Base-by-base conservation (phyloP, 2,888 invertebrate species). In the Diploptera punctata region DNA sequence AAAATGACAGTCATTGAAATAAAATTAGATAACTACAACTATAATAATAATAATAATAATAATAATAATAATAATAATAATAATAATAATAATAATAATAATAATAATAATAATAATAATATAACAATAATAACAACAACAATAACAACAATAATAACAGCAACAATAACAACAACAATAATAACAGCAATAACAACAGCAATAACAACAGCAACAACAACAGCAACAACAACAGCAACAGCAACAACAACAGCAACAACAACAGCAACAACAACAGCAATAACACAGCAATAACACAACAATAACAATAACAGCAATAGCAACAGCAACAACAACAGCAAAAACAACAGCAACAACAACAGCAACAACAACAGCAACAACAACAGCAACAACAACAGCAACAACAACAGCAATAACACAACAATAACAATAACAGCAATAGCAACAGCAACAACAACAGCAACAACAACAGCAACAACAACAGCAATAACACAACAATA, bases 141-240 rank as follows among this genome's bases (percentile, higher is more conserved):
- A n/a, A n/a, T n/a, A 43, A 7, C 43, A 43, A 10, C 43, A 43
- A 10, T 13, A 43, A 10, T 13, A 43, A 7, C 43, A 43, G 9
- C 43, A 43, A 10, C 43, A 43, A 10, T 13, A 43, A 10, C 43
- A 43, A 10, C 43, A 43, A 10, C 13, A 43, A 10, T 13, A 43
- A 10, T 13, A 43, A 7, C 43, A 43, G 7, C 43, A 43, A 7
- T 13, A 43, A 7, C 43, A 43, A 10, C 43, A 43, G 7, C 43
- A 43, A 10, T 43, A 43, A 10, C 43, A 43, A 10, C 43, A 43
- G 9, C 43, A 43, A 10, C 43, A 43, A 7, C 18, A 21, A 13
- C 29, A 26, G 47, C 43, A 61, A 7, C 43, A 43, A 7, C 43
- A 43, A 47, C 38, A 70, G 57, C 47, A 70, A 57, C 43, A 43